Base-by-base conservation (phyloP, 2,888 invertebrate genomes). In the Leptopilina myrica region DNA sequence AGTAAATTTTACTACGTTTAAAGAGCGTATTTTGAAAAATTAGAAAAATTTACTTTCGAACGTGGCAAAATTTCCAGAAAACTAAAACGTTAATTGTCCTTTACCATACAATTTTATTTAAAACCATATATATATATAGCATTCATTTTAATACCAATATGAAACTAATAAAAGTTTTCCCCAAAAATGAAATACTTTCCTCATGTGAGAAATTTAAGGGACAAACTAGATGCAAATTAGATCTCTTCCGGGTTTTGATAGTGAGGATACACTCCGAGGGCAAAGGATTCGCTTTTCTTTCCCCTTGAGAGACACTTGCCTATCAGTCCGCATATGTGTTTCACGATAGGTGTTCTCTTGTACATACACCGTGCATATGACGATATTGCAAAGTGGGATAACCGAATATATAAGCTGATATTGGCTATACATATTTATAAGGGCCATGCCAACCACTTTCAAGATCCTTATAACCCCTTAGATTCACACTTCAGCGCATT, bases 351-450 rank as follows among this genome's bases (percentile, higher is more conserved):
- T 80, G 78, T 78, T 83, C 79, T 33, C 33, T 33, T 33, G 33
- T 33, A 80, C 76, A 78, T 64, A 73, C 56, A 64, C 56, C 8
- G 43, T 69, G 73, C 80, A 78, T 75, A 82, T 85, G 86, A 84
- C 85, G 86, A 88, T 87, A 87, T 86, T 86, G 85, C 86, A 84
- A 84, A 84, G 83, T 84, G 82, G 84, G 8, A 84, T 84, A 85
- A 82, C 82, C 85, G 84, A 87, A 88, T 85, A 84, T 84, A 87
- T 86, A 87, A 88, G 86, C 86, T 87, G 85, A 89, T 89, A 89
- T 89, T 88, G 89, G 86, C 85, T 89, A 88, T 89, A 88, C 88
- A 89, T 88, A 89, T 88, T 89, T 89, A 89, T 88, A 86, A 85
- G 83, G 83, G 78, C 65, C 11, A 8, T 56, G 73, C 12, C 53